Conservation (phyloP, 2,113 vertebrate genomes). For the Petrocephalus zakoni region DNA sequence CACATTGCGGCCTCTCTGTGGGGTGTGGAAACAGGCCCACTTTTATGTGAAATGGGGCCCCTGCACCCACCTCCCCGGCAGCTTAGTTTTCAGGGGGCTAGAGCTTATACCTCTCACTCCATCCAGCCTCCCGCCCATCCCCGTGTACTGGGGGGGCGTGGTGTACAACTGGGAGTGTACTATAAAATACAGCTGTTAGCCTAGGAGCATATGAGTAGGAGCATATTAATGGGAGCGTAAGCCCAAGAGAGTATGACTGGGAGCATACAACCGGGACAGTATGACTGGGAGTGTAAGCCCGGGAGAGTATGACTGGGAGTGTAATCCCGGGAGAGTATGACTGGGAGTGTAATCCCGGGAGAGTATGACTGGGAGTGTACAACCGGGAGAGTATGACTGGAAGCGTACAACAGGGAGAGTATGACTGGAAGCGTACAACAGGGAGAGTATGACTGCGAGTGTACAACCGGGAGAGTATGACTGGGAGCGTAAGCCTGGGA, state of each 20-base stretch:
- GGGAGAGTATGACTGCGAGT: no score
- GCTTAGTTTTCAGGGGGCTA: neutral
- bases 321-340: neutral
- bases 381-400: no score
- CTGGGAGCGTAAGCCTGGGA: no score
- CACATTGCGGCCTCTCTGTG: neutral
- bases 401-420: no score
- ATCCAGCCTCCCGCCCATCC: neutral
- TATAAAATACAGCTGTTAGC: no score
- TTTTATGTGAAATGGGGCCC: neutral
- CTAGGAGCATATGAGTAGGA: neutral
- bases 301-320: neutral
- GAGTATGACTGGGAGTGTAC: no score
- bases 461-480: no score
- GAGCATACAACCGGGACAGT: neutral
- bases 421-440: no score
- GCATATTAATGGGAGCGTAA: neutral
- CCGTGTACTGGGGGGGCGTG: neutral
- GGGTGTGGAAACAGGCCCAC: neutral
- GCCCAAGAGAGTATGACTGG: no score
- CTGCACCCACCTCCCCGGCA: neutral
- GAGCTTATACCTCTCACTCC: no score
- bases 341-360: no score
- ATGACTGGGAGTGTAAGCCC: neutral
- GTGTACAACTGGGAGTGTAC: no score